Evolutionary conservation across 2,888 invertebrate genomes (phyloP).

Genomic region (Melieria crassipennis): DNA sequence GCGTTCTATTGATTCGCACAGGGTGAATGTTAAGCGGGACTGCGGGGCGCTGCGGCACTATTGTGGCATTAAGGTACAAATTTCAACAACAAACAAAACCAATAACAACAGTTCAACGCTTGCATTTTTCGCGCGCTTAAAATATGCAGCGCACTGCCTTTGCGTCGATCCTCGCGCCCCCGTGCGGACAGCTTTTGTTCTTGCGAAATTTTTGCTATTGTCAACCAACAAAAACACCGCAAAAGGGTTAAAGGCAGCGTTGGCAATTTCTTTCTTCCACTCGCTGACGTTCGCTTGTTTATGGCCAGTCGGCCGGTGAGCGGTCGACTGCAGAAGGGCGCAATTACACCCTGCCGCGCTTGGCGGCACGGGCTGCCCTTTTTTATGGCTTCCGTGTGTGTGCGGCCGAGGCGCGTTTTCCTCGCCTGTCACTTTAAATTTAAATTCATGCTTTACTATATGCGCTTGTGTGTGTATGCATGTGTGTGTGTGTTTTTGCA

Average conservation of each 20-base stretch:
- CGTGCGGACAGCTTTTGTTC: neutral
- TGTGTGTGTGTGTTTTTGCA: constrained; percentile 26
- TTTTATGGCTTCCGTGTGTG: constrained; percentile 58
- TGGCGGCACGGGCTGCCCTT: constrained; percentile 22
- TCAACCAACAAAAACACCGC: too few relatives aligned
- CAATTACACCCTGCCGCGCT: neutral
- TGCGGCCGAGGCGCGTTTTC: constrained; percentile 6
- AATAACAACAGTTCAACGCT: constrained; percentile 8
- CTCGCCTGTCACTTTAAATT: neutral
- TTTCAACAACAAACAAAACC: constrained; percentile 42
- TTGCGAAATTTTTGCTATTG: neutral
- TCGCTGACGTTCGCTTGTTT: too few relatives aligned
- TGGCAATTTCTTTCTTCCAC: too few relatives aligned
- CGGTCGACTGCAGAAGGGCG: neutral
- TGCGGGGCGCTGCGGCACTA: constrained; percentile 7
- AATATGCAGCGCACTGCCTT: neutral
- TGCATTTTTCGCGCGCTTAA: constrained; percentile 1
- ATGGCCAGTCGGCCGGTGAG: too few relatives aligned
- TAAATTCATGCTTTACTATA: constrained; percentile 35
- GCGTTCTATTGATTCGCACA: constrained; percentile 6
- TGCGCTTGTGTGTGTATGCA: constrained; percentile 39
- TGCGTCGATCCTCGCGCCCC: neutral
- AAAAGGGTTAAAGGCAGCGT: too few relatives aligned
- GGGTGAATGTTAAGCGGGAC: constrained; percentile 9
- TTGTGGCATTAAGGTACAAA: constrained; percentile 38